Conservation (phyloP, 2,797 vertebrate genomes). For the Semaprochilodus insignis region DNA sequence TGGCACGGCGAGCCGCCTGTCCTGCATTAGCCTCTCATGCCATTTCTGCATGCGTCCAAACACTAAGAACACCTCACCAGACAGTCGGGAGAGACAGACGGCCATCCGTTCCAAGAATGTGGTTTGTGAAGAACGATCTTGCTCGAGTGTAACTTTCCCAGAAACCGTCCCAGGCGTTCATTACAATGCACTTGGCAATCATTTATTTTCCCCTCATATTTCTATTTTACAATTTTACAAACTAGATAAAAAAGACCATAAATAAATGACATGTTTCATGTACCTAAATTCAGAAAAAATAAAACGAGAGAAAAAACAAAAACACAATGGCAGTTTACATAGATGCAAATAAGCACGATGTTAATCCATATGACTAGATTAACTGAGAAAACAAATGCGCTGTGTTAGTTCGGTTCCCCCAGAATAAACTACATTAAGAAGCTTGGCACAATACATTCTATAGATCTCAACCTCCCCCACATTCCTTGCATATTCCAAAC, state of each 20-base stretch:
- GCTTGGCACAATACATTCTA: constrained; percentile 87
- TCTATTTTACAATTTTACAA: constrained; percentile 99
- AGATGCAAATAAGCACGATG: constrained; percentile 76
- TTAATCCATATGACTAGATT: constrained; percentile 82
- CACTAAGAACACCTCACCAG: constrained; percentile 31
- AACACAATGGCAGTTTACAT: constrained; percentile 74
- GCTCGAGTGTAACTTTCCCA: constrained; percentile 30
- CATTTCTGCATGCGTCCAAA: constrained; percentile 32
- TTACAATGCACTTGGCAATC: constrained; percentile 89
- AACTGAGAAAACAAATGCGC: constrained; percentile 73
- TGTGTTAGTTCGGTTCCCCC: constrained; percentile 82
- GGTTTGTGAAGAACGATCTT: constrained; percentile 19
- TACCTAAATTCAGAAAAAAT: constrained; percentile 87
- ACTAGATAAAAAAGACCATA: constrained; percentile 99
- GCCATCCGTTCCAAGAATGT: constrained; percentile 18
- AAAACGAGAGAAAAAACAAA: constrained; percentile 74
- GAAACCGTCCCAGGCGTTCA: constrained; percentile 87
- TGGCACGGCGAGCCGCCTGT: constrained; percentile 25
- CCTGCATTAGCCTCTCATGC: constrained; percentile 26
- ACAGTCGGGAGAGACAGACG: constrained; percentile 15
- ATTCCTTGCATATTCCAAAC: constrained; percentile 92
- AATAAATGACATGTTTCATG: constrained; percentile 98
- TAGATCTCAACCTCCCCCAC: constrained; percentile 72
- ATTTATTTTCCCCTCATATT: constrained; percentile 83
- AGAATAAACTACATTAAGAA: constrained; percentile 85